Conservation (phyloP, 2,888 invertebrate genomes). For the Drosophila histrio region DNA sequence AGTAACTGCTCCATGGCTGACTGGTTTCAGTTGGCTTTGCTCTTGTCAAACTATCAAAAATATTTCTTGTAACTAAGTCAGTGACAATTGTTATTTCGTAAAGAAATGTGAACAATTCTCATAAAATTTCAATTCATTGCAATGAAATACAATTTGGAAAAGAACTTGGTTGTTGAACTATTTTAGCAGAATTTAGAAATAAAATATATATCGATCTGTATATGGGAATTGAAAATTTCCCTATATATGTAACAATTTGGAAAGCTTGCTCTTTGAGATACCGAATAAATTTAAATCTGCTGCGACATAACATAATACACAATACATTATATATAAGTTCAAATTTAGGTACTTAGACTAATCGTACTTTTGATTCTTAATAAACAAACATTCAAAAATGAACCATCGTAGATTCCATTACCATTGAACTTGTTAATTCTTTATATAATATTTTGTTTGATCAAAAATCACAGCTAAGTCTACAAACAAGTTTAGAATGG, state of each 20-base stretch:
- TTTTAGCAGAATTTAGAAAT: background rate
- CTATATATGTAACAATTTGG: no score
- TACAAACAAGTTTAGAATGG: background rate
- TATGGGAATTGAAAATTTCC: no score
- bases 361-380: no score
- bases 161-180: background rate
- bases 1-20: slow-evolving; percentile 19
- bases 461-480: background rate
- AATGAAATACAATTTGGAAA: background rate
- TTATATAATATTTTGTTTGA: background rate
- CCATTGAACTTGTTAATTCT: no score
- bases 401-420: no score
- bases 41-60: slow-evolving; percentile 40
- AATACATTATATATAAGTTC: no score
- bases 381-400: no score
- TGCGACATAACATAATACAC: no score
- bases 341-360: no score
- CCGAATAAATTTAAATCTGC: no score
- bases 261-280: no score
- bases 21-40: slow-evolving; percentile 30
- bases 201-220: no score
- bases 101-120: slow-evolving; percentile 13
- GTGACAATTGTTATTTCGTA: slow-evolving; percentile 26
- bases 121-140: slow-evolving; percentile 28
- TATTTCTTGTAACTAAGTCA: slow-evolving; percentile 40